Conservation (phyloP, 1,140 invertebrate genomes). For the Akabosia matsudoensis region DNA sequence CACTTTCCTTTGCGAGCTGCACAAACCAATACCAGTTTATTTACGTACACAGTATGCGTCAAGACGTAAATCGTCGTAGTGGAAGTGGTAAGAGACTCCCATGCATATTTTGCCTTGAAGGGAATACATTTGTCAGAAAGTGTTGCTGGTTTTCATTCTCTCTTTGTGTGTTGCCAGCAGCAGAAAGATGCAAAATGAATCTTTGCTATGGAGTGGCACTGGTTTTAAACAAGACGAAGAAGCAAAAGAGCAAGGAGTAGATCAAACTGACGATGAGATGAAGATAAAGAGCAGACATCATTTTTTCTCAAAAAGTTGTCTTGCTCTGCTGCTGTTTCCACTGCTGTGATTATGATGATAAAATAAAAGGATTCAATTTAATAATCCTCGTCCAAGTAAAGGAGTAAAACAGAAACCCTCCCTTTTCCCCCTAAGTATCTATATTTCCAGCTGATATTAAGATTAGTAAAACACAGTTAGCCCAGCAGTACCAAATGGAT, state of each 20-base stretch:
- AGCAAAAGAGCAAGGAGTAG: not conserved
- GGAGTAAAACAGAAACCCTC: not conserved
- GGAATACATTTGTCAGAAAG: not conserved
- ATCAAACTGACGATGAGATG: not conserved
- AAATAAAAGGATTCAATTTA: slow-evolving; percentile 15
- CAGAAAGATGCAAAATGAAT: not conserved
- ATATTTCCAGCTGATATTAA: slow-evolving; percentile 8
- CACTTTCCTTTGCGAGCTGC: too few relatives aligned
- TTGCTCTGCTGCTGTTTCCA: not conserved
- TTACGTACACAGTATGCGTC: not conserved
- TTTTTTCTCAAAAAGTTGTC: not conserved
- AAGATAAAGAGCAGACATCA: not conserved
- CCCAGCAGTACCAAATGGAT: not conserved
- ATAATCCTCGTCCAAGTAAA: not conserved
- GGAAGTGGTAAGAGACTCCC: not conserved
- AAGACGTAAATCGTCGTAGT: not conserved
- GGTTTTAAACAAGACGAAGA: too few relatives aligned
- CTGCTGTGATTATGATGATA: not conserved
- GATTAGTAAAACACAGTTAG: slow-evolving; percentile 7
- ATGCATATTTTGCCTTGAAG: not conserved
- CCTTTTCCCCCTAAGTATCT: not conserved
- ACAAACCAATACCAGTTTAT: not conserved
- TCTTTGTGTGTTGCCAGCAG: too few relatives aligned
- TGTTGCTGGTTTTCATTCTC: not conserved
- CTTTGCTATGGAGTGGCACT: not conserved